Evolutionary conservation across 2,113 vertebrate genomes (phyloP), one percentile per base, ranked within the genome.

Genomic region (Gobius niger): DNA sequence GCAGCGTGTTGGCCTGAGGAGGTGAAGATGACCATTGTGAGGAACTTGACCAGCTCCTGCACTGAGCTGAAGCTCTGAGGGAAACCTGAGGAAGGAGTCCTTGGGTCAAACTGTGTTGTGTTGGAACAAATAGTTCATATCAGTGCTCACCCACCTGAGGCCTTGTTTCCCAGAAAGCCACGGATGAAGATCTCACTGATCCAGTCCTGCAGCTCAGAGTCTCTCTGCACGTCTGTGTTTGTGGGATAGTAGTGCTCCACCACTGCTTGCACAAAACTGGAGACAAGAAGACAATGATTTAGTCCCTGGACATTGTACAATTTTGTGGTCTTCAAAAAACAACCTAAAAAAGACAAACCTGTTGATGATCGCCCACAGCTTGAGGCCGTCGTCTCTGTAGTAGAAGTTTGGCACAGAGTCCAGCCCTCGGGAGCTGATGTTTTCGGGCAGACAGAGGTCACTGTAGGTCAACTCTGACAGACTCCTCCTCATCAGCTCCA

Each of bases 141-240:
- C 18, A 40, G 14, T 3, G 4, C 44, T 42, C 14, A 15, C 9
- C 16, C 2, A 15, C 51, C 41, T 34, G 86, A 87, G 42, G 70
- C 83, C 42, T 72, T 52, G 0, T 88, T 84, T 41, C 76, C 81
- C 18, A 93, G 77, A 16, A 94, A 90, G 2, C 89, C 91, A 62
- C 93, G 81, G 15, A 76, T 85, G 76, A 90, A 93, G 84, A 82
- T 92, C 62, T 94, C 93, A 15, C 69, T 80, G 54, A 92, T 83
- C 93, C 92, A 94, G 53, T 60, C 80, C 77, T 94, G 93, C 51
- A 94, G 70, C 76, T 95, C 94, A 0, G 49, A 56, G 76, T 94
- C 94, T 7, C 63, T 60, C 16, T 42, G 56, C 16, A 88, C 72
- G 0, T 78, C 74, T 7, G 2, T 11, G 40, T 90, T 80, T 16